Evolutionary conservation across 1,140 invertebrate genomes (phyloP).

Genomic region (Plectrocnemia conspersa): DNA sequence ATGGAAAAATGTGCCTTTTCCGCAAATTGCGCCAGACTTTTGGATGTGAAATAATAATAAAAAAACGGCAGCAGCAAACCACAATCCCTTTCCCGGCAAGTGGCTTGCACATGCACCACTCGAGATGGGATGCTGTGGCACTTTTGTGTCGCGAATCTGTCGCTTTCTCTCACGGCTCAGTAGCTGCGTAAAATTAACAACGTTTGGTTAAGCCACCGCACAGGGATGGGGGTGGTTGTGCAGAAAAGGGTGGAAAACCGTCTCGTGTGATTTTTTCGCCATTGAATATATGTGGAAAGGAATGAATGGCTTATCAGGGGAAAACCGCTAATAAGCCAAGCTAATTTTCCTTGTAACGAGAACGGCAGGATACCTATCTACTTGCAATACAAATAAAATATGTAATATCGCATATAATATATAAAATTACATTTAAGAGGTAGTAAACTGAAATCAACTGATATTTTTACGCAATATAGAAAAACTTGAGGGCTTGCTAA

Average conservation of each 20-base stretch:
- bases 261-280: conserved; percentile 25
- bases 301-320: conserved; percentile 33
- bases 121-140: conserved; percentile 27
- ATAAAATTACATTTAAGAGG: no score
- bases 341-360: conserved; percentile 28
- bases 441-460: no score
- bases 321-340: conserved; percentile 33
- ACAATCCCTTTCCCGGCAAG: conserved; percentile 1
- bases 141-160: conserved; percentile 33
- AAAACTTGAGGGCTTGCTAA: no score
- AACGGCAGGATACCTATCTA: conserved; percentile 7
- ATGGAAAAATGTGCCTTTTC: no score
- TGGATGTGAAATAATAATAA: conserved; percentile 8
- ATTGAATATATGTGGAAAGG: conserved; percentile 27
- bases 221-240: conserved; percentile 2
- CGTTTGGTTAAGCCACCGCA: conserved; percentile 15
- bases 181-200: conserved; percentile 32
- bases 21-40: not conserved
- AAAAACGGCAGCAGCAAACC: conserved; percentile 3
- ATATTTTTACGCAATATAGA: no score
- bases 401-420: not conserved
- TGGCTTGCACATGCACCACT: conserved; percentile 11
- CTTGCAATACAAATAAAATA: not conserved
- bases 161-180: conserved; percentile 32
- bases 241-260: not conserved